These are phyloP conservation scores for Telenomus remus DNA, from an alignment of 1,140 invertebrate genomes.

Conservation along the genomic window DNA sequence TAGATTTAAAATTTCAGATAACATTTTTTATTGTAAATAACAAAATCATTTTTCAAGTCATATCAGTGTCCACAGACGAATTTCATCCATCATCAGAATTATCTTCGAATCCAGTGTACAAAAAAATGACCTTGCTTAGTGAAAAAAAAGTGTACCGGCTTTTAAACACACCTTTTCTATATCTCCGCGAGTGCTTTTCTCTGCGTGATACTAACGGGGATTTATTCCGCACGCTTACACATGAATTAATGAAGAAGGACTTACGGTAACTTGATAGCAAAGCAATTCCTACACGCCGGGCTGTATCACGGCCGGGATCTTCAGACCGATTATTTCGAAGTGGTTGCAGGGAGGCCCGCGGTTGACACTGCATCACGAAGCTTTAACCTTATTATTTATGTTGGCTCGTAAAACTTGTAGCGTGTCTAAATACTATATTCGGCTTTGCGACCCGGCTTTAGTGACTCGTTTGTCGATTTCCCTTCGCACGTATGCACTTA, in stretches of 20 bases:
- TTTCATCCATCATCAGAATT: slow-evolving; percentile 15
- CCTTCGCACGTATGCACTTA: slow-evolving; percentile 31
- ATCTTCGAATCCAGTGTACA: not conserved
- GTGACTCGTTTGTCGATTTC: slow-evolving; percentile 52
- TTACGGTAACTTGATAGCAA: slow-evolving; percentile 53
- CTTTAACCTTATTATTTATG: slow-evolving; percentile 73
- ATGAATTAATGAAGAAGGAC: slow-evolving; percentile 61
- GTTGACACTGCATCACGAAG: slow-evolving; percentile 72
- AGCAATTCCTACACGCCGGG: slow-evolving; percentile 38
- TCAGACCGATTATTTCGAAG: slow-evolving; percentile 50
- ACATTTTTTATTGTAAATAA: too few relatives aligned
- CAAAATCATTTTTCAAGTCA: slow-evolving; percentile 9
- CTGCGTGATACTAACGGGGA: slow-evolving; percentile 47
- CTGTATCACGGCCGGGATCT: slow-evolving; percentile 46
- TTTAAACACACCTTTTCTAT: slow-evolving; percentile 35
- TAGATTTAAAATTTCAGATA: too few relatives aligned
- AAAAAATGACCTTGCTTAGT: slow-evolving; percentile 31
- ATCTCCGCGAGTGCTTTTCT: slow-evolving; percentile 21
- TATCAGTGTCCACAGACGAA: slow-evolving; percentile 1
- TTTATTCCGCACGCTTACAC: slow-evolving; percentile 59
- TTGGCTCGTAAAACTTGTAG: slow-evolving; percentile 73
- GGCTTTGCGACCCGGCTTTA: slow-evolving; percentile 44
- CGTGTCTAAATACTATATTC: slow-evolving; percentile 67
- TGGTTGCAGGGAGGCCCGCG: slow-evolving; percentile 55
- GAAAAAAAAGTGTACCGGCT: slow-evolving; percentile 16